Percentiles rank a stretch among this genome's conserved stretches.
phyloP scores from a whole-genome alignment of 2,113 vertebrate species.

The Sterna hirundo region DNA sequence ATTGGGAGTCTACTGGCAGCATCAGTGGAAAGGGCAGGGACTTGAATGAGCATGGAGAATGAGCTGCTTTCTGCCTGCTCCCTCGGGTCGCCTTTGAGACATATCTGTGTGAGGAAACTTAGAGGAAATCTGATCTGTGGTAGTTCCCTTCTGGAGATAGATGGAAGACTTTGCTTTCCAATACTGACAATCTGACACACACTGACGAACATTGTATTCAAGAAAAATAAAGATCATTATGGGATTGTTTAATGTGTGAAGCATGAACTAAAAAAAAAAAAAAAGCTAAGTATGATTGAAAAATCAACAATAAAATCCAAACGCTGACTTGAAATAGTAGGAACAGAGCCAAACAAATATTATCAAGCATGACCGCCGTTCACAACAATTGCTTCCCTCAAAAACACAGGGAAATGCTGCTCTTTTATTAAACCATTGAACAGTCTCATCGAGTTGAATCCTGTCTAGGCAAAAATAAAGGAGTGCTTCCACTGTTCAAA shows the following conservation, averaged over 20 bases:
- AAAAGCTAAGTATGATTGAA: neutral
- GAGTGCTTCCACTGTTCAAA: neutral
- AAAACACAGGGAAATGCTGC: neutral
- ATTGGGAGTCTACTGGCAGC: neutral
- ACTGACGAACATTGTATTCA: neutral
- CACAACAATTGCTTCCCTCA: constrained; percentile 6
- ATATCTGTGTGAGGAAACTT: neutral
- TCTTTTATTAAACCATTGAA: neutral
- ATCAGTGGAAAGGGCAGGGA: neutral
- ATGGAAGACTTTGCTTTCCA: neutral
- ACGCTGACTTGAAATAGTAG: neutral
- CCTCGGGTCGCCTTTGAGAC: neutral
- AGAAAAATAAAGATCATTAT: neutral
- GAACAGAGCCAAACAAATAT: neutral
- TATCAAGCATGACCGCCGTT: neutral
- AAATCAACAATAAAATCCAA: constrained; percentile 20
- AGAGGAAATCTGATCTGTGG: neutral
- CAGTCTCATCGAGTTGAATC: neutral
- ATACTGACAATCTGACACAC: neutral
- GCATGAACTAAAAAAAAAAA: neutral
- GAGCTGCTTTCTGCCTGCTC: neutral
- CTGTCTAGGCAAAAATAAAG: neutral
- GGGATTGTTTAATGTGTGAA: neutral
- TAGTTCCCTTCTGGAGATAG: neutral
- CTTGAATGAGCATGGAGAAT: neutral